phyloP scores from a whole-genome alignment of 2,797 vertebrate species.

The Pterois miles region DNA sequence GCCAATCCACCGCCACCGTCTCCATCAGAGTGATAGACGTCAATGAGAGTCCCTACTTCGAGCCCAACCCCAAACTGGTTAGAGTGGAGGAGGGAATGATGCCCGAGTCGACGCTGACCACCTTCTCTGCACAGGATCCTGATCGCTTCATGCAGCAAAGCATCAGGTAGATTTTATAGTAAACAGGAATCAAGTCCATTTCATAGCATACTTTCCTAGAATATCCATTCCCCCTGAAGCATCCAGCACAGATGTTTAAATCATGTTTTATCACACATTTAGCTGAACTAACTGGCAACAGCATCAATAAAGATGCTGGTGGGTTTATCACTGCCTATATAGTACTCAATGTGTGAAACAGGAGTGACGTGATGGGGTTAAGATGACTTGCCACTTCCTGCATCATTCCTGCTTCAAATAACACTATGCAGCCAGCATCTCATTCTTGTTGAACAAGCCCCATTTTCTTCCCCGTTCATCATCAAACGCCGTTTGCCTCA shows the following conservation, averaged over 20 bases:
- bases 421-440: not conserved
- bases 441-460: conserved; percentile 17
- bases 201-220: not conserved
- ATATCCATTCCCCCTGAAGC: not conserved
- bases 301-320: not conserved
- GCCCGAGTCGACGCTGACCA: conserved; percentile 85
- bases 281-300: not conserved
- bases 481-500: conserved; percentile 23
- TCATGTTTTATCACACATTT: not conserved
- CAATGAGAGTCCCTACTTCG: conserved; percentile 95
- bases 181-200: not conserved
- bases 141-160: conserved; percentile 95
- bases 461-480: conserved; percentile 27
- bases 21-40: conserved; percentile 94
- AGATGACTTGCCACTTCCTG: not conserved
- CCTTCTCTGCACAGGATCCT: conserved; percentile 94
- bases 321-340: not conserved
- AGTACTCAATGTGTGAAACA: not conserved
- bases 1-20: conserved; percentile 95
- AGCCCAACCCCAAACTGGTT: conserved; percentile 91
- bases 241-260: not conserved
- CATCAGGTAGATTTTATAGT: conserved; percentile 84
- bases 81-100: conserved; percentile 91
- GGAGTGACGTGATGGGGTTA: not conserved
- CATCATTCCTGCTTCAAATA: conserved; percentile 19